phyloP scores from a whole-genome alignment of 2,113 vertebrate species.

The Archilochus colubris region DNA sequence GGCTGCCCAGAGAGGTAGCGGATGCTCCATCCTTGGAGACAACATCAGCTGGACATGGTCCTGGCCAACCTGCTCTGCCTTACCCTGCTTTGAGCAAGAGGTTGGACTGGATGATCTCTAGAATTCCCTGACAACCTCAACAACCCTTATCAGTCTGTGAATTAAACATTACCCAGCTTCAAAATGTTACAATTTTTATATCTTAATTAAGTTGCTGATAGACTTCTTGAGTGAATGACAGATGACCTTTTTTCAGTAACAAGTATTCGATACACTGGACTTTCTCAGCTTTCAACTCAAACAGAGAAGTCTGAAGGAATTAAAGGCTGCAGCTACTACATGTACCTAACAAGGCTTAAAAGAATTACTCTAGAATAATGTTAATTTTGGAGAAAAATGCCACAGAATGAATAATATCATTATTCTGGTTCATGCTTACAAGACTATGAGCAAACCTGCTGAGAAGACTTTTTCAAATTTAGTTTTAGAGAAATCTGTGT shows the following conservation, averaged over 20 bases:
- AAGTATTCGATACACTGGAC: not conserved
- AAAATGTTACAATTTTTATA: not conserved
- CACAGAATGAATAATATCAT: not conserved
- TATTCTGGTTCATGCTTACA: not conserved
- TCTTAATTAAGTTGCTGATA: not conserved
- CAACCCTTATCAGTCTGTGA: not conserved
- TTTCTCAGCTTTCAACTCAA: not conserved
- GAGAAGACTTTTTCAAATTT: not conserved
- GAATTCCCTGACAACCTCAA: not conserved
- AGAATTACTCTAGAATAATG: not conserved
- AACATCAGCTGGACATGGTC: not conserved
- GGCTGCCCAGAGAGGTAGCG: not conserved
- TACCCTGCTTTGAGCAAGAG: not conserved
- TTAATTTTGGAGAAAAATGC: not conserved
- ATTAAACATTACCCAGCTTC: not conserved
- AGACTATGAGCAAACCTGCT: not conserved
- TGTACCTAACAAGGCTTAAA: not conserved
- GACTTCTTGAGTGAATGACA: not conserved
- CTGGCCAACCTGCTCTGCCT: not conserved
- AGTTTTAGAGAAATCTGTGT: not conserved
- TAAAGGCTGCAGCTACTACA: not conserved
- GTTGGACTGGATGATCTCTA: not conserved
- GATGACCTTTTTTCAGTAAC: not conserved
- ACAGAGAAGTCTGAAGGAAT: not conserved
- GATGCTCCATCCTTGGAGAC: not conserved